These are phyloP conservation scores for Heterotilapia buettikoferi DNA, from an alignment of 2,113 vertebrate species.

Conservation along the genomic window DNA sequence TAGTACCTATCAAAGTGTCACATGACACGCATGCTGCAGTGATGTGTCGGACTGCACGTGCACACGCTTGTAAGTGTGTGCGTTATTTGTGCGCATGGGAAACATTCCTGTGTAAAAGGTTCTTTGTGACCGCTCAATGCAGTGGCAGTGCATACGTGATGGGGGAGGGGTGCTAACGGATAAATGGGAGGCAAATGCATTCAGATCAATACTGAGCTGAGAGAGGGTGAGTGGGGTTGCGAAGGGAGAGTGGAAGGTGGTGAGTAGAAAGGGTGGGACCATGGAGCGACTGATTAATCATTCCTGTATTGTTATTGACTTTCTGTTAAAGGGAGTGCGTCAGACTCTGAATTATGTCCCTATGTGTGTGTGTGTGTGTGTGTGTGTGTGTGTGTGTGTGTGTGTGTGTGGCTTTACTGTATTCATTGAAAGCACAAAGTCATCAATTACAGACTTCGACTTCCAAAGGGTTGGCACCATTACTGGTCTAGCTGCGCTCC, in stretches of 20 bases:
- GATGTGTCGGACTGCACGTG: neutral
- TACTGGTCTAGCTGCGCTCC: neutral
- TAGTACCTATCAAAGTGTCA: slow-evolving; percentile 10
- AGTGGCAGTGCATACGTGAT: slow-evolving; percentile 38
- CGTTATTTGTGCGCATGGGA: neutral
- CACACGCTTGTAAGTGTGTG: neutral
- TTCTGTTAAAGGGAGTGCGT: slow-evolving; percentile 72
- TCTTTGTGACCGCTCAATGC: slow-evolving; percentile 67
- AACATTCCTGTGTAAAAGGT: slow-evolving; percentile 52
- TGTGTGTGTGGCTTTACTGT: slow-evolving; percentile 3
- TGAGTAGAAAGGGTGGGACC: slow-evolving; percentile 46
- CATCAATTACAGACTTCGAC: slow-evolving; percentile 55
- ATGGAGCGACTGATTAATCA: slow-evolving; percentile 71
- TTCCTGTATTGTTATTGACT: slow-evolving; percentile 75
- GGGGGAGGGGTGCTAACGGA: slow-evolving; percentile 40
- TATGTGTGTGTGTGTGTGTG: neutral
- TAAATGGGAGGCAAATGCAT: slow-evolving; percentile 78
- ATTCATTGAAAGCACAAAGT: slow-evolving; percentile 50
- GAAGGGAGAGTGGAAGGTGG: slow-evolving; percentile 45
- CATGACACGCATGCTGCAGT: neutral
- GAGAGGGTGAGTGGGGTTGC: slow-evolving; percentile 56
- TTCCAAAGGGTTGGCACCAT: slow-evolving; percentile 26
- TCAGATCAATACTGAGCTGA: slow-evolving; percentile 75
- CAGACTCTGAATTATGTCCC: slow-evolving; percentile 65
- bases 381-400: neutral